Evolutionary conservation across 2,797 vertebrate genomes (phyloP), one percentile per base, ranked within the genome.

Genomic region (Tapirus indicus): DNA sequence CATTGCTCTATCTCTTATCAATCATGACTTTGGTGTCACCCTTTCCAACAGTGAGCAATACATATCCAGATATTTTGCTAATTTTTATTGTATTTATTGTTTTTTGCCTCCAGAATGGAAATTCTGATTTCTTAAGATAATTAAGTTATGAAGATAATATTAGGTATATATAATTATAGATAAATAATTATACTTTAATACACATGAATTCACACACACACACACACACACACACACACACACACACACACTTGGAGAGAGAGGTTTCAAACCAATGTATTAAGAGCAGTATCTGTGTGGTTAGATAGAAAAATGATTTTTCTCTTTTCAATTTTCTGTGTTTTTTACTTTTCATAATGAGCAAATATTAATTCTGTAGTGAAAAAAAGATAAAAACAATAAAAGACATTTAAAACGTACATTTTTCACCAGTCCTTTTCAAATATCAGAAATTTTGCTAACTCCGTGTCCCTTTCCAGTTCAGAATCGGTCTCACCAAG

Each of bases 231-330:
- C 9, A 58, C 6, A 77, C 29, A n/a, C n/a, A 41, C 14, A 27
- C 44, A 47, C 21, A 27, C 11, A 60, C 14, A 17, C 64, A 49
- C 3, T 47, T 4, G 47, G 44, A 80, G 20, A 74, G 27, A 41
- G 47, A 32, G 38, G 7, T 91, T 92, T 79, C 80, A 83, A 75
- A 71, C 14, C 9, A 41, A 23, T 14, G 56, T 75, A 32, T 41
- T 88, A 72, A 35, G 25, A 71, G n/a, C 20, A 80, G 3, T 52
- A 69, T 79, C 27, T 79, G 4, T 44, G 20, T 25, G 6, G 44
- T 58, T 93, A 85, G 23, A 62, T 44, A 88, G 47, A 95, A 93
- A 89, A 90, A 88, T 52, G 7, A 17, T 49, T 83, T 88, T 90
- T 75, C 35, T 64, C 60, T 58, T 90, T 94, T 78, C 29, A 12